These are phyloP conservation scores for Dicerorhinus sumatrensis DNA, from an alignment of 2,113 vertebrate species.

Conservation along the genomic window DNA sequence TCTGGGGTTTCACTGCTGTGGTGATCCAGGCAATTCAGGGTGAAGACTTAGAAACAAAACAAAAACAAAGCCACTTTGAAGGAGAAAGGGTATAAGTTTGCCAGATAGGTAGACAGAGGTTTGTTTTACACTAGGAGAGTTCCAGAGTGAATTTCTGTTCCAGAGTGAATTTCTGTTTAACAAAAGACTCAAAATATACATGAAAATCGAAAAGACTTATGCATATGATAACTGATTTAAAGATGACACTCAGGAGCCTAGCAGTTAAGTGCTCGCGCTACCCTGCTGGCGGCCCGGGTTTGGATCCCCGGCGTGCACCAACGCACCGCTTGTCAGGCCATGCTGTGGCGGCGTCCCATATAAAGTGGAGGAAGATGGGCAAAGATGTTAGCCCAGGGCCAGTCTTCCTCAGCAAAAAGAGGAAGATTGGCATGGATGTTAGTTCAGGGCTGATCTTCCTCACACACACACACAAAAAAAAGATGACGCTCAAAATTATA, in stretches of 20 bases:
- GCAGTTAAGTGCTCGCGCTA: no score
- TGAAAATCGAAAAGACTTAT: not conserved
- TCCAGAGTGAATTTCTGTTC: not conserved
- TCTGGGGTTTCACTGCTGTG: not conserved
- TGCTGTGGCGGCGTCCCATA: no score
- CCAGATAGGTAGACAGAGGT: not conserved
- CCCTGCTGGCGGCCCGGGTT: no score
- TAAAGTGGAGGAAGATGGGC: no score
- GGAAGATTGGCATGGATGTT: no score
- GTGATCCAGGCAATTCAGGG: not conserved
- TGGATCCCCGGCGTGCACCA: no score
- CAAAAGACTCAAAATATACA: not conserved
- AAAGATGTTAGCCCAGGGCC: no score
- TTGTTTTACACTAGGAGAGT: not conserved
- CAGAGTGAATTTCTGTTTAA: not conserved
- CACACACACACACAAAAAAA: no score
- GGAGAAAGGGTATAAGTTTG: not conserved
- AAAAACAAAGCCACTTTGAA: not conserved
- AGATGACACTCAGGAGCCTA: not conserved
- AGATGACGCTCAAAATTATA: not conserved
- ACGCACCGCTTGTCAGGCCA: no score
- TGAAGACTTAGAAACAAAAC: not conserved
- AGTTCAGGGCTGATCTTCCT: no score
- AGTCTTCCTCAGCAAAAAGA: no score
- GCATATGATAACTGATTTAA: not conserved